These are phyloP conservation scores for Eremophila alpestris DNA, from an alignment of 2,797 vertebrate genomes.

Conservation along the genomic window DNA sequence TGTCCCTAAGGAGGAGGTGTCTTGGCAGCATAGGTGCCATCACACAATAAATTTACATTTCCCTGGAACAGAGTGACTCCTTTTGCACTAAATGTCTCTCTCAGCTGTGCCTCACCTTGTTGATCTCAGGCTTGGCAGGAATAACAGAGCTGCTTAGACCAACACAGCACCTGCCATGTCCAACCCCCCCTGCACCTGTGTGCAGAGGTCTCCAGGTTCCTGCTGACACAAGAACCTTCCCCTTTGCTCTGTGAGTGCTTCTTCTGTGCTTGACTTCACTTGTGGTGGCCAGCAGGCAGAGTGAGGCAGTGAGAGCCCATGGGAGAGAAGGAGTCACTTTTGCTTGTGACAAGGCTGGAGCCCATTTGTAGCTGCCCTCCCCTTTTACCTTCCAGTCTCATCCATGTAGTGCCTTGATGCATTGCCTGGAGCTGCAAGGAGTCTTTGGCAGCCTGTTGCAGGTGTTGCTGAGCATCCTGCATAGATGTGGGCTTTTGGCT, in stretches of 20 bases:
- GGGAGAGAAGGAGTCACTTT: not conserved
- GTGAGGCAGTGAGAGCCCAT: too few species aligned
- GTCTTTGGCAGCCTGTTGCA: not conserved
- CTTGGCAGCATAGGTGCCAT: not conserved
- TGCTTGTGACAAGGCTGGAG: not conserved
- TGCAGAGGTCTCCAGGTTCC: not conserved
- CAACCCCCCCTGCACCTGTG: not conserved
- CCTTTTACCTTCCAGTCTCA: not conserved
- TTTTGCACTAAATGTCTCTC: not conserved
- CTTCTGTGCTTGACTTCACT: not conserved
- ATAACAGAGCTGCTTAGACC: not conserved
- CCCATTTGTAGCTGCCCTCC: not conserved
- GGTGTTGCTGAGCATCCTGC: not conserved
- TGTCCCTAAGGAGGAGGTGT: conserved; percentile 68
- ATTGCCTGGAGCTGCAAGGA: not conserved
- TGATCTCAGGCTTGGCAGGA: accelerated
- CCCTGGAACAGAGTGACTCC: not conserved
- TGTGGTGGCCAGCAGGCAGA: not conserved
- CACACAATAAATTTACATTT: not conserved
- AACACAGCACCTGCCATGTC: not conserved
- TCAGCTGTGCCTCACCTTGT: not conserved
- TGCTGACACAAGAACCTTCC: not conserved
- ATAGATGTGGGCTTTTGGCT: accelerated
- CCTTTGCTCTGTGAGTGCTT: accelerated
- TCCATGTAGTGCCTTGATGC: not conserved